These are phyloP conservation scores for Diarsia rubi DNA, from an alignment of 2,888 invertebrate genomes.

Conservation along the genomic window DNA sequence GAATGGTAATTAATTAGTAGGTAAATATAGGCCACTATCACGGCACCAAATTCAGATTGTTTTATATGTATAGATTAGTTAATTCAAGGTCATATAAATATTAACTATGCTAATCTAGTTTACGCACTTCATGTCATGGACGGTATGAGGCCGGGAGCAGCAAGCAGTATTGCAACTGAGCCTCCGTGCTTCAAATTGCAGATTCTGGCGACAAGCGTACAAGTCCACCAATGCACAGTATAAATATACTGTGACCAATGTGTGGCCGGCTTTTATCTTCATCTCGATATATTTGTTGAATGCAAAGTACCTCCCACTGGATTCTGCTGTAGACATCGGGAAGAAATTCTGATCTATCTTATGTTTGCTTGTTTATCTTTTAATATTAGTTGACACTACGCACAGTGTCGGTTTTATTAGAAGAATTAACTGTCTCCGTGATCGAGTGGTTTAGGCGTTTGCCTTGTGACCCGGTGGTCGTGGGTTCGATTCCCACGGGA, in stretches of 20 bases:
- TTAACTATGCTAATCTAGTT: not conserved
- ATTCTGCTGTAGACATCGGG: not conserved
- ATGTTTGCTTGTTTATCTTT: not conserved
- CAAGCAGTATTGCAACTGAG: not conserved
- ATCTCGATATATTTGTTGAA: not conserved
- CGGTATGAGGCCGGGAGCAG: not conserved
- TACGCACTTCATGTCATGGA: not conserved
- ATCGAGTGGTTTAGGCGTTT: too few species aligned
- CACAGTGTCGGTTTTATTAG: not conserved
- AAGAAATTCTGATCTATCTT: not conserved
- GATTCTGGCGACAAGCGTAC: not conserved
- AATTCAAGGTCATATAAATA: not conserved
- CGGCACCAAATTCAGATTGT: not conserved
- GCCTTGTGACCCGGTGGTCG: too few species aligned
- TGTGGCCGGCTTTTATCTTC: not conserved
- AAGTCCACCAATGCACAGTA: not conserved
- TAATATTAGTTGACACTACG: not conserved
- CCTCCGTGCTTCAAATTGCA: not conserved
- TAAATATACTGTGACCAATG: too few species aligned
- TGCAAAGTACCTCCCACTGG: not conserved
- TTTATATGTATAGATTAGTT: constrained; percentile 9
- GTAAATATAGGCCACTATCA: constrained; percentile 23
- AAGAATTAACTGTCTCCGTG: too few species aligned
- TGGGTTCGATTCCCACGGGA: too few species aligned
- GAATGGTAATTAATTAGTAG: not conserved